These are phyloP conservation scores for Hydropotes inermis DNA, from an alignment of 2,113 vertebrate genomes.

Conservation along the genomic window DNA sequence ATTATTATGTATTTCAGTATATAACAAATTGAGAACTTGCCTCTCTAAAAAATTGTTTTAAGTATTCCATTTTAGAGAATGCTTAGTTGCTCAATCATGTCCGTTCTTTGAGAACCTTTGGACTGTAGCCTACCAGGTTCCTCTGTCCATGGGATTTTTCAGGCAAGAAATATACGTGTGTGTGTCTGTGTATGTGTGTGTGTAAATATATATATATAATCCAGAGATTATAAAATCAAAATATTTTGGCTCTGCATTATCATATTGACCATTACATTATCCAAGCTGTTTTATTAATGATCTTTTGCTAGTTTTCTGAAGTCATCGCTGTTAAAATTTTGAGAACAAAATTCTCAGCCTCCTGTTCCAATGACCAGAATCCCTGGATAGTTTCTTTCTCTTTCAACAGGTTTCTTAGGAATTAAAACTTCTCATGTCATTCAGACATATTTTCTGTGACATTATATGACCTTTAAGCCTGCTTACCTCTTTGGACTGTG, in stretches of 20 bases:
- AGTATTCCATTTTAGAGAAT: conserved; percentile 11
- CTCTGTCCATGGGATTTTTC: background rate
- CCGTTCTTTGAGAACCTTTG: background rate
- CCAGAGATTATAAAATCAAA: background rate
- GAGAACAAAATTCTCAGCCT: background rate
- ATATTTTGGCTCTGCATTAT: background rate
- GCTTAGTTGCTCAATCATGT: background rate
- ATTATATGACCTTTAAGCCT: background rate
- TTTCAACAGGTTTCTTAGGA: background rate
- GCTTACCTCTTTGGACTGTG: background rate
- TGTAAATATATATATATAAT: background rate
- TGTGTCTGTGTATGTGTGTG: background rate
- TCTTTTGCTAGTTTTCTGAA: conserved; percentile 24
- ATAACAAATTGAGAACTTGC: background rate
- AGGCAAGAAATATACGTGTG: background rate
- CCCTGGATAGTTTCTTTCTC: background rate
- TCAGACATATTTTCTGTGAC: background rate
- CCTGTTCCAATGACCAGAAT: background rate
- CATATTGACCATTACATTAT: background rate
- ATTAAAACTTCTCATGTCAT: background rate
- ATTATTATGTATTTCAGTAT: background rate
- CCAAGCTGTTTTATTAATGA: background rate
- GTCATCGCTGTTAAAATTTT: background rate
- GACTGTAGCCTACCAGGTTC: background rate
- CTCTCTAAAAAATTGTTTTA: conserved; percentile 6